Conservation (phyloP, 1,140 invertebrate species). For the Scaptomyza pallida region DNA sequence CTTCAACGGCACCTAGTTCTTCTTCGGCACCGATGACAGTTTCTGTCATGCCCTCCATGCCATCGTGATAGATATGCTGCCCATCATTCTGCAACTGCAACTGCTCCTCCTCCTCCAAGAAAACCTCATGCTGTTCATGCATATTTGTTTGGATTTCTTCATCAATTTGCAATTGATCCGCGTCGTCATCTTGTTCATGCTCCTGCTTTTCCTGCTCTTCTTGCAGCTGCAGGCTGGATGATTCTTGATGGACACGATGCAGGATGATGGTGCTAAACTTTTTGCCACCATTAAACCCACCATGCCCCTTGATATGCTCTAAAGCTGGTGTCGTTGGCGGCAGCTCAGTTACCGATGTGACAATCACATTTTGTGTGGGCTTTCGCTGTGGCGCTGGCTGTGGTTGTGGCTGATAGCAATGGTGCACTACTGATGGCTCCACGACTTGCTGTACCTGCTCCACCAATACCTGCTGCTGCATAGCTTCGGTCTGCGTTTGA, state of each 20-base stretch:
- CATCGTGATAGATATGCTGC: constrained; percentile 49
- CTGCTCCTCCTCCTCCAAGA: constrained; percentile 9
- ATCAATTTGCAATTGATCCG: background rate
- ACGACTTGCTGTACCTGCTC: background rate
- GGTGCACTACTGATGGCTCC: background rate
- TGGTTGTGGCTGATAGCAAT: background rate
- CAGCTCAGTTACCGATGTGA: constrained; percentile 34
- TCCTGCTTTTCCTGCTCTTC: constrained; percentile 29
- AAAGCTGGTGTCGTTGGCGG: constrained; percentile 16
- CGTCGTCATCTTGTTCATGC: background rate
- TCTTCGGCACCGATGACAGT: constrained; percentile 55
- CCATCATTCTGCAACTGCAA: constrained; percentile 16
- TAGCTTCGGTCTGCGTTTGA: constrained; percentile 43
- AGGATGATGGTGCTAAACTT: constrained; percentile 67
- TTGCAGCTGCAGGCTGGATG: constrained; percentile 23
- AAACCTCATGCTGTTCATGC: background rate
- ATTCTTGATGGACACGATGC: constrained; percentile 67
- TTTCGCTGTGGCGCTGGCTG: constrained; percentile 2
- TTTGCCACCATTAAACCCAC: constrained; percentile 63
- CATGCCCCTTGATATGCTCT: constrained; percentile 38
- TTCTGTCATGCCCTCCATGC: constrained; percentile 53
- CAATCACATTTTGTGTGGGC: constrained; percentile 24
- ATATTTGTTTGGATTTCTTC: background rate
- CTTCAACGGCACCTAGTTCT: constrained; percentile 22
- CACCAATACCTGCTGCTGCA: background rate